Percentiles rank a stretch among this genome's conserved stretches.
Evolutionary conservation across 2,888 invertebrate genomes (phyloP).

Genomic region (Ormyrus nitidulus): DNA sequence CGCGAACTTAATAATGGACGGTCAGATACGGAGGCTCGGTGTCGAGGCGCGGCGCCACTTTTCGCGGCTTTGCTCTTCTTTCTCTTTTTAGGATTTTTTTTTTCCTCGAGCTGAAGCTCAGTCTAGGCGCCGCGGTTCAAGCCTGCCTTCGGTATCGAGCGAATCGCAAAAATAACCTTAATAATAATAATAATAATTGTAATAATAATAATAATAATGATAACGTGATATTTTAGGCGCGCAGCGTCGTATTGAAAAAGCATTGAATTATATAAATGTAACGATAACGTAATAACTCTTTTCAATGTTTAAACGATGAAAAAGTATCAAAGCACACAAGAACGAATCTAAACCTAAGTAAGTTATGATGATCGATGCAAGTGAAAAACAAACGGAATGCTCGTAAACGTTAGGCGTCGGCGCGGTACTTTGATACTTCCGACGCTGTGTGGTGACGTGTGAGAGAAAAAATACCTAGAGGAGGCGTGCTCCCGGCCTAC

Average conservation of each 20-base stretch:
- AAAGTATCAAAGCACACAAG: constrained; percentile 49
- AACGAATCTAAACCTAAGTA: not conserved
- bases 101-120: constrained; percentile 64
- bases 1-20: constrained; percentile 63
- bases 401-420: not conserved
- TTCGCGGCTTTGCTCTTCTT: constrained; percentile 64
- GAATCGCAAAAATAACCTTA: constrained; percentile 37
- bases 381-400: constrained; percentile 33
- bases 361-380: constrained; percentile 3
- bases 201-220: constrained; percentile 1
- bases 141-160: constrained; percentile 56
- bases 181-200: too few species aligned
- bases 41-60: constrained; percentile 67
- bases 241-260: constrained; percentile 1
- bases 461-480: constrained; percentile 21
- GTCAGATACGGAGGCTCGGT: constrained; percentile 61
- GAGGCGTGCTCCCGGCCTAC: constrained; percentile 7
- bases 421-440: constrained; percentile 51
- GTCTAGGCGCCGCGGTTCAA: constrained; percentile 68
- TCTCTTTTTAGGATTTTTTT: constrained; percentile 23
- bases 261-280: too few species aligned
- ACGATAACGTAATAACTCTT: too few species aligned
- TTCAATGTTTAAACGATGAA: not conserved
- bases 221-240: constrained; percentile 18
- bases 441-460: constrained; percentile 14